Percentiles rank a stretch among this genome's conserved stretches.
Conservation (phyloP, 53 echinoderm and acorn worm genomes). For the Echinarachnius parma region DNA sequence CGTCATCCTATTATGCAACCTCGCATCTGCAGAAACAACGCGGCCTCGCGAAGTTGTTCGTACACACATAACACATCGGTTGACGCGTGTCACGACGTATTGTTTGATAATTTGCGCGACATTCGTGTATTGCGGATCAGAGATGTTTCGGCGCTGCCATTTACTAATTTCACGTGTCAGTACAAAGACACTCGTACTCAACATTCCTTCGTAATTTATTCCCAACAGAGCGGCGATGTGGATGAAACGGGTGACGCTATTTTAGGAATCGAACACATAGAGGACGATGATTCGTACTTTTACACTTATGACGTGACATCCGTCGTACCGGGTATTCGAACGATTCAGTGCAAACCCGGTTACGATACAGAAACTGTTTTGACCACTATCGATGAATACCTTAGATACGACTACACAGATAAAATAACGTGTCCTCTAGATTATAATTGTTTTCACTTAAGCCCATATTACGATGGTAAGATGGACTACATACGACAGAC, state of each 20-base stretch:
- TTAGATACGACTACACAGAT: background rate
- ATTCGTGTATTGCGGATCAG: too few species aligned
- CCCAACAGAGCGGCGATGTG: too few species aligned
- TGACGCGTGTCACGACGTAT: too few species aligned
- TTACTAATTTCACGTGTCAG: background rate
- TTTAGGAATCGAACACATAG: background rate
- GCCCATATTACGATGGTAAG: background rate
- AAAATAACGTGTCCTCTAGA: background rate
- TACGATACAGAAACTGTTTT: background rate
- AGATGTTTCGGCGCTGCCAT: background rate
- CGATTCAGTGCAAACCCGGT: background rate
- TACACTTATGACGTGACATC: background rate
- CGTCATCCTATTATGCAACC: background rate
- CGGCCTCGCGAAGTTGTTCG: background rate
- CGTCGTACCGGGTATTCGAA: constrained; percentile 2
- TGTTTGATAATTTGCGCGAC: too few species aligned
- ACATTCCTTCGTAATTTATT: too few species aligned
- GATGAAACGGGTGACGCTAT: too few species aligned
- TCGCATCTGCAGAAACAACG: background rate
- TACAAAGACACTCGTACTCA: background rate
- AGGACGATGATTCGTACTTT: background rate
- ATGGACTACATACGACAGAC: background rate
- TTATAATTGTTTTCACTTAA: background rate
- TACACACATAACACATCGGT: background rate
- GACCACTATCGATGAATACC: background rate